A percentile compares a stretch with the other conserved stretches of the same genome.
phyloP scores from a whole-genome alignment of 2,797 vertebrate genomes.

The Odontamblyopus lacepedii region DNA sequence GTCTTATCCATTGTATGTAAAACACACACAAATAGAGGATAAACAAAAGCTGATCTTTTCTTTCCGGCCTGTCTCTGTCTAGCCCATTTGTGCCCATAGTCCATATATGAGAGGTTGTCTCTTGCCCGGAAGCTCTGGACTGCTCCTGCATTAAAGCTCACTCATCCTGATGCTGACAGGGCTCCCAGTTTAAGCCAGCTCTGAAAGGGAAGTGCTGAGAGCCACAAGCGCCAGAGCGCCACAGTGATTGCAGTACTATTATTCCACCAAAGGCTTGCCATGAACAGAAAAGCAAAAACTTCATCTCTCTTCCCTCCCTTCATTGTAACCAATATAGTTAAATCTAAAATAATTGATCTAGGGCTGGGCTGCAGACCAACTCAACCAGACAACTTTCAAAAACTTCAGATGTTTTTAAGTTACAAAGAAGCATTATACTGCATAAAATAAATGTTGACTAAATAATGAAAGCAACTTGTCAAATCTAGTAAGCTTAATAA shows the following conservation, averaged over 20 bases:
- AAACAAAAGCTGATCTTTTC: slow-evolving; percentile 13
- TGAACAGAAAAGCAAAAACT: slow-evolving; percentile 57
- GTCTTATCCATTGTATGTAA: neutral
- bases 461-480: neutral
- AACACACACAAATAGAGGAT: slow-evolving; percentile 3
- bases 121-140: slow-evolving; percentile 48
- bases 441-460: neutral
- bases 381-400: slow-evolving; percentile 19
- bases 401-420: slow-evolving; percentile 14
- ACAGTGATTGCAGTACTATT: slow-evolving; percentile 53
- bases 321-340: slow-evolving; percentile 46
- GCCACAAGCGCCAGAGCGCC: slow-evolving; percentile 54
- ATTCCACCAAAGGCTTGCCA: slow-evolving; percentile 52
- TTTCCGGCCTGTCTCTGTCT: neutral
- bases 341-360: slow-evolving; percentile 24
- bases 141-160: slow-evolving; percentile 59
- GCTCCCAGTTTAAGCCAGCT: slow-evolving; percentile 68
- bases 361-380: slow-evolving; percentile 20
- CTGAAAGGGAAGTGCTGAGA: slow-evolving; percentile 82
- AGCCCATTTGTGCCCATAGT: slow-evolving; percentile 21
- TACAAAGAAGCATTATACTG: slow-evolving; percentile 2
- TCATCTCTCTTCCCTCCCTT: slow-evolving; percentile 27
- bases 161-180: slow-evolving; percentile 72
- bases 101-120: slow-evolving; percentile 39
- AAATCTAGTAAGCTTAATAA: neutral